A percentile compares a stretch with the other conserved stretches of the same genome.
Evolutionary conservation across 2,113 vertebrate genomes (phyloP).

Genomic region (Sterrhoptilus dennistouni): DNA sequence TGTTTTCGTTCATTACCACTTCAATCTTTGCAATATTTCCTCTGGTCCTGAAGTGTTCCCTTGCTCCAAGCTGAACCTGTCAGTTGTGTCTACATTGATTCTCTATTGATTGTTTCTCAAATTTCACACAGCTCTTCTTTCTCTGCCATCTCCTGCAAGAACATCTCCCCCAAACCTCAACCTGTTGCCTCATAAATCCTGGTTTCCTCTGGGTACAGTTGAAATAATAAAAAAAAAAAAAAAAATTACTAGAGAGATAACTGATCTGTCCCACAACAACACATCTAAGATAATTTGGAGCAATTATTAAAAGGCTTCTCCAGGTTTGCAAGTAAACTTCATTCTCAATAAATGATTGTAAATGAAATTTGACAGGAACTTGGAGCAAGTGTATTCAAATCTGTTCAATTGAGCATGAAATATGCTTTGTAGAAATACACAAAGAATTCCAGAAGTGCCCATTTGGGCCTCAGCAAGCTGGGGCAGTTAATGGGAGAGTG

Average conservation of each 20-base stretch:
- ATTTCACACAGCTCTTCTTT: neutral
- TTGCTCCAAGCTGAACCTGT: neutral
- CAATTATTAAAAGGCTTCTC: neutral
- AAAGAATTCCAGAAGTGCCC: constrained; percentile 50
- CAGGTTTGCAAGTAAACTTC: constrained; percentile 48
- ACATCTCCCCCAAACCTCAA: neutral
- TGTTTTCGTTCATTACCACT: neutral
- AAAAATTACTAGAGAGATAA: neutral
- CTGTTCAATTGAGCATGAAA: constrained; percentile 62
- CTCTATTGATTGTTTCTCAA: neutral
- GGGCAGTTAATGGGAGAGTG: constrained; percentile 27
- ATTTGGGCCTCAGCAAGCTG: constrained; percentile 28
- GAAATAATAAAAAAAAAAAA: neutral
- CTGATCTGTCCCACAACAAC: neutral
- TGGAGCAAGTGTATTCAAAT: constrained; percentile 62
- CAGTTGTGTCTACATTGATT: neutral
- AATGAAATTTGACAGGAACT: constrained; percentile 57
- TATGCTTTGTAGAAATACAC: constrained; percentile 44
- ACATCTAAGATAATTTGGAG: neutral
- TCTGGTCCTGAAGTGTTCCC: neutral
- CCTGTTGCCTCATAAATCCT: neutral
- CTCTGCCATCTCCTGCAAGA: neutral
- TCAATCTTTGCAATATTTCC: neutral
- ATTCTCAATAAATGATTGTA: neutral
- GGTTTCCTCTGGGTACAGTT: neutral